Conservation (phyloP, 2,888 invertebrate genomes). For the Bugula neritina region DNA sequence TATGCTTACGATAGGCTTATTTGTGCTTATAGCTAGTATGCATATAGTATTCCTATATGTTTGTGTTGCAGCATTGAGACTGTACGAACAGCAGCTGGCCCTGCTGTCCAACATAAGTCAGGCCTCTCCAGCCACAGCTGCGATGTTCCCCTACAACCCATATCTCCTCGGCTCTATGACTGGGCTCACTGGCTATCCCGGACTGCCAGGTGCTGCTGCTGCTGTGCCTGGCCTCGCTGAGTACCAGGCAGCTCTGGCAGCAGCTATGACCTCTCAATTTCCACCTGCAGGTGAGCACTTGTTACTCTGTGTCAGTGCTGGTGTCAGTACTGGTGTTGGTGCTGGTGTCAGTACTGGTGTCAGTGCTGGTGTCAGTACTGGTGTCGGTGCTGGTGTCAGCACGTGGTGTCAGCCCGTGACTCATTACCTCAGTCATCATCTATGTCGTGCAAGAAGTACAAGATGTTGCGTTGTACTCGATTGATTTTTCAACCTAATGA, state of each 20-base stretch:
- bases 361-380: no score
- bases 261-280: neutral
- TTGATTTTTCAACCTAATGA: no score
- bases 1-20: no score
- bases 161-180: neutral
- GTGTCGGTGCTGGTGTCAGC: no score
- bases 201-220: neutral
- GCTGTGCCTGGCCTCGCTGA: neutral
- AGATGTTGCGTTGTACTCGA: no score
- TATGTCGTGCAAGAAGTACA: no score
- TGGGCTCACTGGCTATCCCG: neutral
- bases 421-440: no score
- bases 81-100: neutral
- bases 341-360: no score
- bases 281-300: slow-evolving; percentile 7
- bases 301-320: no score
- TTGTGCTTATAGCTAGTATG: no score
- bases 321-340: no score
- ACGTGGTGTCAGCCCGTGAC: no score
- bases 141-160: neutral
- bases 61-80: neutral
- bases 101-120: neutral
- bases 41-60: neutral
- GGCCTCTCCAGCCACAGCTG: neutral
- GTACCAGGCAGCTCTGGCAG: slow-evolving; percentile 14